phyloP scores from a whole-genome alignment of 2,113 vertebrate genomes.

The Desmodus rotundus region DNA sequence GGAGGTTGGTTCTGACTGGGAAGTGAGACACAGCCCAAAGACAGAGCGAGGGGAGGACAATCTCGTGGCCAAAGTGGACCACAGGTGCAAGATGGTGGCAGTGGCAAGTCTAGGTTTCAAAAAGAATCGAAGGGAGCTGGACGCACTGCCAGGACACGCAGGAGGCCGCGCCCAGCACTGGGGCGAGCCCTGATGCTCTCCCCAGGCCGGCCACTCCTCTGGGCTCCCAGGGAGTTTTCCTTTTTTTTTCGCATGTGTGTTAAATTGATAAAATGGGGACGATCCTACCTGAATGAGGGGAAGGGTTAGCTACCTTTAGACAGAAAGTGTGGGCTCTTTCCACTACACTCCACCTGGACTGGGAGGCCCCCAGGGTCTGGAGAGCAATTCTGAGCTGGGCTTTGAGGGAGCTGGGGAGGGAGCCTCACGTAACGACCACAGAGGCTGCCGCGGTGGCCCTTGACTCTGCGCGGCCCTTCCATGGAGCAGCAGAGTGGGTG shows the following conservation, averaged over 20 bases:
- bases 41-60: no score
- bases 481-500: accelerated
- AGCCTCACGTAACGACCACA: not conserved
- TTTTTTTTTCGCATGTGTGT: no score
- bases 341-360: accelerated
- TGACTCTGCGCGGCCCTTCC: not conserved
- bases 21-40: not conserved
- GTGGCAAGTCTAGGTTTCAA: not conserved
- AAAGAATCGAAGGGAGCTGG: not conserved
- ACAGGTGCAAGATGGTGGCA: not conserved
- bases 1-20: not conserved
- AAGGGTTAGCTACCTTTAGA: not conserved
- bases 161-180: not conserved
- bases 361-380: not conserved
- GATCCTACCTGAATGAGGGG: not conserved
- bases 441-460: accelerated
- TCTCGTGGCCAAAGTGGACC: not conserved
- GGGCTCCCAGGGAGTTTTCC: accelerated
- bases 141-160: not conserved
- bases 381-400: not conserved
- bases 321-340: not conserved
- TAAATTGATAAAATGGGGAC: not conserved
- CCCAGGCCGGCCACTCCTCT: not conserved
- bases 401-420: not conserved
- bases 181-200: not conserved